Evolutionary conservation across 1,140 invertebrate species (phyloP), one percentile per base, ranked within the genome.

Genomic region (Catajapyx aquilonaris): DNA sequence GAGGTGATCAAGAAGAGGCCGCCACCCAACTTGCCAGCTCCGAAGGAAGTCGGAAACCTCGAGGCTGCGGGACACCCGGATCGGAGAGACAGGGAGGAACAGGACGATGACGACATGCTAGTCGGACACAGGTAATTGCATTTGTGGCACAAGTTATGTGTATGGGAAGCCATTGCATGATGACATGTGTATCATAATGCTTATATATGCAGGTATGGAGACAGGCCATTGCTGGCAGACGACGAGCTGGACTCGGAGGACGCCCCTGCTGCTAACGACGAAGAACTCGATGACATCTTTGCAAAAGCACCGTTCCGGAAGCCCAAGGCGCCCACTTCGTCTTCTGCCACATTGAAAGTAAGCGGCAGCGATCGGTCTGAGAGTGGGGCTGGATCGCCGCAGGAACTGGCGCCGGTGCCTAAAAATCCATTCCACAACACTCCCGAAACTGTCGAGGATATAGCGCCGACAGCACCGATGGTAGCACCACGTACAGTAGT

Each of bases 91-190:
- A 46, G 49, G 7, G 57, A 58, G 41, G 66, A 69, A 48, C 47
- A 37, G 64, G 13, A 37, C 13, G 41, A 38, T 22, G 33, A 38
- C 13, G 9, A 16, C 10, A 31, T 9, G 15, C 15, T 2, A 41
- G 39, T 23, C 15, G 61, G 62, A 22, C 25, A n/a, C 35, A 37
- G 13, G 41, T 39, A 31, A 17, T 42, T 44, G 45, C 58, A 28
- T 65, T 79, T 34, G 68, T 80, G 1, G 76, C 75, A 1, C 78
- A 84, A 55, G 70, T n/a, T n/a, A n/a, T n/a, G n/a, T n/a, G n/a
- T n/a, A n/a, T n/a, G n/a, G n/a, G n/a, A n/a, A n/a, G n/a, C n/a
- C n/a, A n/a, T n/a, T n/a, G n/a, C n/a, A n/a, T n/a, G n/a, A n/a
- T n/a, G n/a, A n/a, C n/a, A n/a, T n/a, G n/a, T n/a, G n/a, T n/a